Percentiles rank a stretch among this genome's conserved stretches.
These are phyloP conservation scores for Electrona antarctica DNA, from an alignment of 2,113 vertebrate genomes.

Conservation along the genomic window DNA sequence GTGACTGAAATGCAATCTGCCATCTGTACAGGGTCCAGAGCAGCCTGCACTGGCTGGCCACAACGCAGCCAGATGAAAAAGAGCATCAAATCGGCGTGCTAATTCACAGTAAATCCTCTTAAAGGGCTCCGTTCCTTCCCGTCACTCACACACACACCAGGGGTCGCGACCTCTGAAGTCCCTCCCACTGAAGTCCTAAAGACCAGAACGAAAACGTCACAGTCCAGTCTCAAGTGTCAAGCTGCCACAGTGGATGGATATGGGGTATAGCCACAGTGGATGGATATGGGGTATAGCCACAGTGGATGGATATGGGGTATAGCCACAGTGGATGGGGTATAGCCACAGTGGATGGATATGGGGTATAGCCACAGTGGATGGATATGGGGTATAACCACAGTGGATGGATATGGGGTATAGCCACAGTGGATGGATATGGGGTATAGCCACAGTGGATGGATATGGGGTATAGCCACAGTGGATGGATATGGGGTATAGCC, in stretches of 20 bases:
- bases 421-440: no score
- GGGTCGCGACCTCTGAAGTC: constrained; percentile 66
- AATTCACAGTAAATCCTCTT: constrained; percentile 77
- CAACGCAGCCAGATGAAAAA: constrained; percentile 55
- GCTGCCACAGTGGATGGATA: constrained; percentile 55
- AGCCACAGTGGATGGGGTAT: no score
- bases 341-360: no score
- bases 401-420: no score
- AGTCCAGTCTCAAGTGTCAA: constrained; percentile 49
- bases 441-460: no score
- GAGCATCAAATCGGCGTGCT: constrained; percentile 64
- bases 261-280: no score
- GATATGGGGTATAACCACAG: no score
- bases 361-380: no score
- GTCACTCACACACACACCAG: constrained; percentile 60
- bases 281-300: no score
- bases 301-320: no score
- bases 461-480: no score
- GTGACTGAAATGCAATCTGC: constrained; percentile 60
- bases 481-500: no score
- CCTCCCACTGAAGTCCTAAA: constrained; percentile 62
- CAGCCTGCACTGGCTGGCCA: constrained; percentile 16
- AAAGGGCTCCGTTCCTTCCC: constrained; percentile 67
- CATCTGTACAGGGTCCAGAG: constrained; percentile 49
- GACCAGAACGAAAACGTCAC: constrained; percentile 65